A percentile compares a stretch with the other conserved stretches of the same genome.
Conservation (phyloP, 2,113 vertebrate species). For the Thunnus maccoyii region DNA sequence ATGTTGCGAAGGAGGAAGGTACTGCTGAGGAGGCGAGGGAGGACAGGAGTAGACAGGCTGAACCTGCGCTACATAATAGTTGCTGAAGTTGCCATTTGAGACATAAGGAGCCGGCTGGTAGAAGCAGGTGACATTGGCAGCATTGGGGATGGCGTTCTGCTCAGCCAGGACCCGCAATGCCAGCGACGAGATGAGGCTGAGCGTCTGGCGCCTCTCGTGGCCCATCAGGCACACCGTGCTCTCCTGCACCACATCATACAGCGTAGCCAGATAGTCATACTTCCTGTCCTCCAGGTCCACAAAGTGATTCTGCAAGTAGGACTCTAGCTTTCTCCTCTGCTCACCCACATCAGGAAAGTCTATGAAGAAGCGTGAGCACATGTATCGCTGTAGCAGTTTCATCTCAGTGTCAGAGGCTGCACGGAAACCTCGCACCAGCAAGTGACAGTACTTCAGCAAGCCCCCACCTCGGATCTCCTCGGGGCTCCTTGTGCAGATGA, state of each 20-base stretch:
- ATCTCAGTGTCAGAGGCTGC: slow-evolving; percentile 91
- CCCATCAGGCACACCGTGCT: slow-evolving; percentile 99
- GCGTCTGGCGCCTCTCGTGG: slow-evolving; percentile 95
- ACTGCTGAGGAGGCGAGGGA: slow-evolving; percentile 76
- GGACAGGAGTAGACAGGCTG: slow-evolving; percentile 94
- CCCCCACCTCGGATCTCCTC: slow-evolving; percentile 99
- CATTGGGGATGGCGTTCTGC: slow-evolving; percentile 96
- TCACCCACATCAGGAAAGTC: slow-evolving; percentile 96
- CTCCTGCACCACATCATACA: slow-evolving; percentile 96
- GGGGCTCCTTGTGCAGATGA: slow-evolving; percentile 95
- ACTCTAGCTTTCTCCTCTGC: slow-evolving; percentile 96
- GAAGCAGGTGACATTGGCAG: slow-evolving; percentile 98
- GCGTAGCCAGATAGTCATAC: slow-evolving; percentile 97
- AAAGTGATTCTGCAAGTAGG: slow-evolving; percentile 98
- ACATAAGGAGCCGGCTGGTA: slow-evolving; percentile 98
- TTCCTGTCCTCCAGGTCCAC: slow-evolving; percentile 97
- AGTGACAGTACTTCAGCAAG: slow-evolving; percentile 98
- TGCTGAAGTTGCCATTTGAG: slow-evolving; percentile 96
- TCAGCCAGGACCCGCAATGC: slow-evolving; percentile 94
- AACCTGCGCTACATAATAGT: slow-evolving; percentile 97
- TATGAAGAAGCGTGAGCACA: slow-evolving; percentile 99
- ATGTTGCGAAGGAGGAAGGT: slow-evolving; percentile 83
- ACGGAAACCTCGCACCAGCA: slow-evolving; percentile 95
- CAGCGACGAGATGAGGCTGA: slow-evolving; percentile 95
- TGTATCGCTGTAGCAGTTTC: slow-evolving; percentile 97